Conservation (phyloP, 2,113 vertebrate genomes). For the Aspidoscelis tigris region DNA sequence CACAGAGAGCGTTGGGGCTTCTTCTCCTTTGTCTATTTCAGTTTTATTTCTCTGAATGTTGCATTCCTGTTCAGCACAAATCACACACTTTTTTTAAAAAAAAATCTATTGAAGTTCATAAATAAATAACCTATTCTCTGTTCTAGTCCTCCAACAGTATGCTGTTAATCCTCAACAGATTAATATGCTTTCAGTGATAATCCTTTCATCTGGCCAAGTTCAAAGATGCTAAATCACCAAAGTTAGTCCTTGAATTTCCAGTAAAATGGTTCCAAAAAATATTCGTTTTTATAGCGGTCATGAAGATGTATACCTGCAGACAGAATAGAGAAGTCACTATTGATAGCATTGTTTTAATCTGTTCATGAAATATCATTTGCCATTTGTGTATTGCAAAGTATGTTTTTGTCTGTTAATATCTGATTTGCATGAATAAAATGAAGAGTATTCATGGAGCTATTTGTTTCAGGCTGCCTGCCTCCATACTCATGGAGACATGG, state of each 20-base stretch:
- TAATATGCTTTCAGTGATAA: slow-evolving; percentile 67
- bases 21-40: slow-evolving; percentile 51
- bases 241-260: slow-evolving; percentile 67
- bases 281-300: slow-evolving; percentile 43
- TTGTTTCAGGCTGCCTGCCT: no score
- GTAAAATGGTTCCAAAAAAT: slow-evolving; percentile 52
- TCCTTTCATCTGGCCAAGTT: slow-evolving; percentile 73
- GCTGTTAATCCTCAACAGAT: slow-evolving; percentile 70
- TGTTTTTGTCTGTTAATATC: no score
- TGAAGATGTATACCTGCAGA: slow-evolving; percentile 53
- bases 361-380: slow-evolving; percentile 1
- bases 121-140: slow-evolving; percentile 40
- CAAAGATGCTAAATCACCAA: slow-evolving; percentile 68
- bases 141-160: slow-evolving; percentile 68
- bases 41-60: slow-evolving; percentile 45
- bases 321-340: slow-evolving; percentile 30
- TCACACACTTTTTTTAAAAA: slow-evolving; percentile 50
- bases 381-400: slow-evolving; percentile 4
- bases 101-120: slow-evolving; percentile 60
- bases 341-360: slow-evolving; percentile 31
- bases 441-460: neutral
- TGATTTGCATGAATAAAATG: neutral
- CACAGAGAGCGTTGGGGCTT: slow-evolving; percentile 6
- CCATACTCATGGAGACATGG: no score
- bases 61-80: slow-evolving; percentile 43